Evolutionary conservation across 2,113 vertebrate genomes (phyloP), one percentile per base, ranked within the genome.

Genomic region (Cromileptes altivelis): DNA sequence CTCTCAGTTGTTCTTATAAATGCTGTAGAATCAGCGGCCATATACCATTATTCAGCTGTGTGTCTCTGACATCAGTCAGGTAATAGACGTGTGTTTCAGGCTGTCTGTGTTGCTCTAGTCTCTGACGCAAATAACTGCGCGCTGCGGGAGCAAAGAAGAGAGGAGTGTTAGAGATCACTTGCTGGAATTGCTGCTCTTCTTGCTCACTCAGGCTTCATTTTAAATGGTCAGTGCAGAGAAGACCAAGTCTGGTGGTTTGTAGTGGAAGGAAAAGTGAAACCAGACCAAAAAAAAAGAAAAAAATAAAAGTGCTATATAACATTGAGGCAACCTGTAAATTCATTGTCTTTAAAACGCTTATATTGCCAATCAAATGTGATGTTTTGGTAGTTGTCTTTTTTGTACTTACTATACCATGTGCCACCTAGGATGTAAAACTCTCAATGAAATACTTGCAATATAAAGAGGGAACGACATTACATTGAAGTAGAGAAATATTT

Each of bases 1-100:
- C 33, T 30, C 18, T 33, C 8, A 8, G 30, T 12, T 61, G 17
- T 8, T 37, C 18, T 4, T 40, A 12, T 33, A 60, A 74, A n/a
- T 33, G 42, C 19, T 27, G 30, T 5, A n/a, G 57, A 5, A 12
- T 6, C 0, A 9, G 60, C 1, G 6, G n/a, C 40, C 10, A 3
- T 13, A 19, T 1, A 17, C 30, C 7, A 3, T 18, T 5, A 17
- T 49, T 33, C 18, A 61, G 3, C 9, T 19, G 2, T 3, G 2
- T 52, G 40, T 58, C 37, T 76, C 33, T 45, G 37, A 68, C 13
- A 78, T 37, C 56, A 40, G 3, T 70, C 76, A 40, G 67, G 17
- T 0, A 19, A 18, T 14, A 4, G 17, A 17, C 42, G 30, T 11
- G 33, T 45, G 57, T 50, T 49, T 30, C 23, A 9, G 40, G 40